Evolutionary conservation across 2,888 invertebrate genomes (phyloP), one percentile per base, ranked within the genome.

Genomic region (Apamea sordens): DNA sequence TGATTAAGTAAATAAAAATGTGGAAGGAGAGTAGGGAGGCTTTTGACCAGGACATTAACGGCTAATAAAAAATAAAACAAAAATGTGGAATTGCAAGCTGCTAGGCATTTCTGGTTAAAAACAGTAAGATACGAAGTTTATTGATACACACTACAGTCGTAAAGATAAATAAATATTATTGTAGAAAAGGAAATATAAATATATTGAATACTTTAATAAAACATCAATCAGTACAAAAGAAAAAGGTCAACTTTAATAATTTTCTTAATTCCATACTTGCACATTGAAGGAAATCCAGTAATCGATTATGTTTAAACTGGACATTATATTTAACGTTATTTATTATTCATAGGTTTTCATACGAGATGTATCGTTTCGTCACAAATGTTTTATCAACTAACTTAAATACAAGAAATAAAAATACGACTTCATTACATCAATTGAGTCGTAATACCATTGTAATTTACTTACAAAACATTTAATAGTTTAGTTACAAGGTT

Each of bases 401-500:
- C 15, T 11, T 7, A 50, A 53, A 74, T 44, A 8, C n/a, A 67
- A 74, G 15, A 15, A 24, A 50, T 59, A 24, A 47, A 68, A 59
- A 32, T 53, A 64, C 21, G 1, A 41, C 53, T 61, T n/a, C 21
- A 47, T n/a, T 1, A 65, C 61, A 53, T 47, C 44, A 67, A 77
- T 73, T 75, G n/a, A 72, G 63, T 44, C 69, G 41, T 79, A 63
- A 0, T 18, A 65, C 53, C 15, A 50, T 69, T 74, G 68, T 79
- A 75, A 59, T 15, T 21, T 67, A 77, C 56, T 65, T 86, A 89
- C 87, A 81, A 89, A 84, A 85, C 85, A 64, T 69, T 84, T 59
- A 90, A 90, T 89, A 89, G 82, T 81, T 84, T 88, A 89, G 82
- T 81, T 83, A 83, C 84, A 85, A 90, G 80, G 83, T 73, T 84